Conservation (phyloP, 2,888 invertebrate genomes). For the Cheilosia vulpina region DNA sequence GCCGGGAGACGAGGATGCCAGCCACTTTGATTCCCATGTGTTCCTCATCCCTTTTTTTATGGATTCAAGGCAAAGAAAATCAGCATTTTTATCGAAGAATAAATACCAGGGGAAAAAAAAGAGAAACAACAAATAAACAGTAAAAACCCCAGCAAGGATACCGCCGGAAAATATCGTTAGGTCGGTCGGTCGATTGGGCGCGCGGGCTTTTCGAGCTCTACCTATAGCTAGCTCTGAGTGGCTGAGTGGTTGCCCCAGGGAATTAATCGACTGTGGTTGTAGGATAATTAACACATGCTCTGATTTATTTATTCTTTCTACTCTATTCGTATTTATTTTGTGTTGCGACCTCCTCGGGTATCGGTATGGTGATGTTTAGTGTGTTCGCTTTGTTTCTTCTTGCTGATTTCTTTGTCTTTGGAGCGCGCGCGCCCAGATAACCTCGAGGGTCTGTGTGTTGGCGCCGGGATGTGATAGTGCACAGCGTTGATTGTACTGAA, state of each 20-base stretch:
- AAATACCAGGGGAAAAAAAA: constrained; percentile 49
- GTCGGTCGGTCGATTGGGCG: constrained; percentile 58
- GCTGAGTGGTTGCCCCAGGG: constrained; percentile 71
- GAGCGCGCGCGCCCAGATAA: constrained; percentile 47
- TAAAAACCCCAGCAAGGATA: constrained; percentile 32
- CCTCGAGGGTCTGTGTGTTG: constrained; percentile 35
- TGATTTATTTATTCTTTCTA: constrained; percentile 80
- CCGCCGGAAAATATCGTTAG: constrained; percentile 43
- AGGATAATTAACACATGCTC: constrained; percentile 81
- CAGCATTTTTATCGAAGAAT: constrained; percentile 74
- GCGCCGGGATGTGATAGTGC: constrained; percentile 53
- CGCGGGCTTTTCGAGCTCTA: constrained; percentile 11
- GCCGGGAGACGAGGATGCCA: constrained; percentile 35
- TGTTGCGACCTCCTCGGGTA: constrained; percentile 34
- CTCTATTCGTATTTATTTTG: constrained; percentile 49
- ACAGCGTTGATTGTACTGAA: constrained; percentile 1
- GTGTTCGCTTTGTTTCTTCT: constrained; percentile 19
- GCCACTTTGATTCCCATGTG: constrained; percentile 67
- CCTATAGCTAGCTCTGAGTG: constrained; percentile 29
- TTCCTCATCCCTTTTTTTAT: constrained; percentile 40
- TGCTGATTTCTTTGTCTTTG: not conserved
- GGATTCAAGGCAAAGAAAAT: constrained; percentile 54
- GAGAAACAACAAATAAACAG: constrained; percentile 24
- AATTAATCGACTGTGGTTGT: constrained; percentile 76
- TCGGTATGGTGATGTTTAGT: constrained; percentile 12